Evolutionary conservation across 2,113 vertebrate genomes (phyloP).

Genomic region (Pseudopodoces humilis): DNA sequence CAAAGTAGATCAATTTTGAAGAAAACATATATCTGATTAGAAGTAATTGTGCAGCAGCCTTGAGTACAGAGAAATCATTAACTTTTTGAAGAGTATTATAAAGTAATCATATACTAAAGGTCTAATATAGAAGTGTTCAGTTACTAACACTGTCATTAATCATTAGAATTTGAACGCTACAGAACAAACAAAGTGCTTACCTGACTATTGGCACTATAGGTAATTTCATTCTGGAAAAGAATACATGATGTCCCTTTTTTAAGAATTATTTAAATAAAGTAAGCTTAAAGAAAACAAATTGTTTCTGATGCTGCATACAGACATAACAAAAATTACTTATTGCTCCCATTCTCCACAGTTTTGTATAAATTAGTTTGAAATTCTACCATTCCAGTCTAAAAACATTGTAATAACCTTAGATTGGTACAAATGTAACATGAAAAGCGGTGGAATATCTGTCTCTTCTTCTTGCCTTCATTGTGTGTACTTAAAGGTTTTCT

Average conservation of each 20-base stretch:
- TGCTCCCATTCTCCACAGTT: neutral
- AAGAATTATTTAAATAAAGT: neutral
- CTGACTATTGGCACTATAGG: slow-evolving; percentile 6
- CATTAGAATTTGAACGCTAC: neutral
- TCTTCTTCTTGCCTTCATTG: neutral
- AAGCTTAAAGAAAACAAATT: neutral
- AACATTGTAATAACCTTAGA: neutral
- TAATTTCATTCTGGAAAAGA: slow-evolving; percentile 43
- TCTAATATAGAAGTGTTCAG: neutral
- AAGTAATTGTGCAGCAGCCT: neutral
- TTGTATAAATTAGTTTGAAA: neutral
- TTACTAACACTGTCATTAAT: neutral
- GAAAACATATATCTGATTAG: neutral
- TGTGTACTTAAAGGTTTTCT: neutral
- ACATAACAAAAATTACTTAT: neutral
- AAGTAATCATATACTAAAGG: neutral
- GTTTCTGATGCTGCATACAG: neutral
- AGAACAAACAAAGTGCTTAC: slow-evolving; percentile 8
- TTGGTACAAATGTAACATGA: neutral
- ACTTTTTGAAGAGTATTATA: neutral
- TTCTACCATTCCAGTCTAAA: neutral
- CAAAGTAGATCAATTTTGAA: neutral
- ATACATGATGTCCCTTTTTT: neutral
- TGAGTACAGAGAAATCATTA: neutral
- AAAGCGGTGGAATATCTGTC: neutral